These are phyloP conservation scores for Carlito syrichta DNA, from an alignment of 2,113 vertebrate genomes.

Conservation along the genomic window DNA sequence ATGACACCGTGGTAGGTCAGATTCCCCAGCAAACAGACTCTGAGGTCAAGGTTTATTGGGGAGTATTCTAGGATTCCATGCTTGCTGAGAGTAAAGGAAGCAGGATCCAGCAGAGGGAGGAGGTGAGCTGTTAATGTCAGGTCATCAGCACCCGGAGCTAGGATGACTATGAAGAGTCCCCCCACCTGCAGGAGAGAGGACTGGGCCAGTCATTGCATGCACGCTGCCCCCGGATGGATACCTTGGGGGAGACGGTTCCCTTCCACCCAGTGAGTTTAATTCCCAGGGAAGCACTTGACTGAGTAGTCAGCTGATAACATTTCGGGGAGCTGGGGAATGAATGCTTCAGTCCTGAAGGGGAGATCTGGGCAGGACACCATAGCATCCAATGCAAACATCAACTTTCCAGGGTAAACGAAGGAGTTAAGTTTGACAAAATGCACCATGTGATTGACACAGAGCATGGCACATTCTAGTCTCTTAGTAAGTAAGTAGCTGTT, in stretches of 20 bases:
- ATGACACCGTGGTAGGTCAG: not conserved
- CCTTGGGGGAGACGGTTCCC: not conserved
- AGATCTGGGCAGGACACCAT: not conserved
- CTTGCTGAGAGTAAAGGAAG: not conserved
- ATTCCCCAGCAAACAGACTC: not conserved
- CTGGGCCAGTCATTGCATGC: not conserved
- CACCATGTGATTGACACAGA: not conserved
- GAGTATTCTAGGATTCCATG: not conserved
- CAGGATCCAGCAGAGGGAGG: not conserved
- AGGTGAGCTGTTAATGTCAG: not conserved
- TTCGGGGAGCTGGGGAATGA: not conserved
- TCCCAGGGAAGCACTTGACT: not conserved
- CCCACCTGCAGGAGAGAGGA: not conserved
- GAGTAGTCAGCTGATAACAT: not conserved
- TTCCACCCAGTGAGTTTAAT: not conserved
- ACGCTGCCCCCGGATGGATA: not conserved
- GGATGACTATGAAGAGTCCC: too few relatives aligned
- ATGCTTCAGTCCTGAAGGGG: not conserved
- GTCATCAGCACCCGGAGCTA: too few relatives aligned
- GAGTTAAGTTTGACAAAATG: not conserved
- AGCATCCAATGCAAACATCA: too few relatives aligned
- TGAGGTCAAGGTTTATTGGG: not conserved
- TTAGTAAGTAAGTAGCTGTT: not conserved
- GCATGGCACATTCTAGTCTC: not conserved
- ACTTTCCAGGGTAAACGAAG: not conserved